Evolutionary conservation across 2,888 invertebrate genomes (phyloP), one percentile per base, ranked within the genome.

Genomic region (Hetaerina titia): DNA sequence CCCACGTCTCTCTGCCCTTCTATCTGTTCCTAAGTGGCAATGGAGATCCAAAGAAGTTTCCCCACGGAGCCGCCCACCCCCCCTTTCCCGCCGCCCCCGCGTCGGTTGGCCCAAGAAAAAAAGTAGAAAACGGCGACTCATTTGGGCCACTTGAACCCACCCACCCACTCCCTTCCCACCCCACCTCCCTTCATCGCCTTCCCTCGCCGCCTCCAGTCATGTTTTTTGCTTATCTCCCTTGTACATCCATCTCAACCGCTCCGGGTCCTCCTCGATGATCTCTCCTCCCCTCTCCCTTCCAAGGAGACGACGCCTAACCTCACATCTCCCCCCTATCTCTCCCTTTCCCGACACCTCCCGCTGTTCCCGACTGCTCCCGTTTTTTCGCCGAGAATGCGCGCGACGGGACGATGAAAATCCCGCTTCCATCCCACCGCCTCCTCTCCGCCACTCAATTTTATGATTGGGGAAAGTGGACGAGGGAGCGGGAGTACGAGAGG

Each of bases 391-490:
- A 13, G 6, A 5, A 31, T 31, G 81, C 81, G 5, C 31, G 13
- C 11, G 25, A 31, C 13, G 81, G 31, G 81, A 31, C 81, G 13
- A 31, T 31, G 81, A 31, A 81, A 81, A 13, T 81, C 31, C 81
- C 31, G 31, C 69, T 22, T 69, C 2, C 69, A 9, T 31, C 13
- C 6, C 25, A 15, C 25, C 31, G 25, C 25, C 81, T 81, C 81
- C 31, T 81, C 19, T 15, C 81, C 13, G 31, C 13, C 31, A 31
- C 31, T 81, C 81, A 22, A 81, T 31, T 81, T 81, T 81, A 81
- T 81, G 81, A 81, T 81, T 81, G 81, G 81, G 81, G 15, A 81
- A 81, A 81, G 81, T 81, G 81, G 81, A 81, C 25, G 81, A 31
- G 31, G 31, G 31, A 31, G 31, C 19, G 22, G 5, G 22, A 22